Evolutionary conservation across 2,888 invertebrate species (phyloP), one percentile per base, ranked within the genome.

Genomic region (Lycocerus yunnanus): DNA sequence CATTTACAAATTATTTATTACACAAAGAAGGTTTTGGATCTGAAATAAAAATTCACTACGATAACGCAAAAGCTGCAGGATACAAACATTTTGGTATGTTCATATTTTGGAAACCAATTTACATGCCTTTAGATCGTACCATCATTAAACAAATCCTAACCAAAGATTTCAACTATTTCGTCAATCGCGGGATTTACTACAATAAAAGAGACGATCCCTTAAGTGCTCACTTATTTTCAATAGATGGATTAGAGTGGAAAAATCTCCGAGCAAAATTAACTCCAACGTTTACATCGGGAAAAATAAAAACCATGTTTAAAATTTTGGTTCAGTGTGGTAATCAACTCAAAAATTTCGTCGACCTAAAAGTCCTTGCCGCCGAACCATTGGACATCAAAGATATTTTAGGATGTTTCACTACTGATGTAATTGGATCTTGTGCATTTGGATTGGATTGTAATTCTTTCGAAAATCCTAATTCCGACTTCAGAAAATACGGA

Each of bases 251-350:
- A 11, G 85, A 88, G 16, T 93, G 93, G 93, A 91, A 88, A 79
- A 87, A 85, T 15, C 83, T 93, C 60, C 87, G 93, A 10, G 79
- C 86, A 0, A 92, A 92, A 80, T 84, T 93, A 80, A 89, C 92
- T 0, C 91, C 93, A 0, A 89, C 91, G 0, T 74, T 74, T 58
- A 68, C 74, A 15, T 71, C 71, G n/a, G 71, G 71, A 3, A 92
- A 92, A 83, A 86, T 93, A 77, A 93, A 91, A 83, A 88, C 86
- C 15, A 92, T 93, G 91, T 92, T 91, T 78, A 87, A 88, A 0
- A 88, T 90, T 0, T 87, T 92, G 11, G 88, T 90, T 21, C 86
- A 88, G 58, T 90, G 91, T 69, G 89, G 89, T 0, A 84, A 88
- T 5, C 88, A 89, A 68, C 85, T 92, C 27, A 82, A 88, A n/a